These are phyloP conservation scores for Opisthocomus hoazin DNA, from an alignment of 2,113 vertebrate species.

Conservation along the genomic window DNA sequence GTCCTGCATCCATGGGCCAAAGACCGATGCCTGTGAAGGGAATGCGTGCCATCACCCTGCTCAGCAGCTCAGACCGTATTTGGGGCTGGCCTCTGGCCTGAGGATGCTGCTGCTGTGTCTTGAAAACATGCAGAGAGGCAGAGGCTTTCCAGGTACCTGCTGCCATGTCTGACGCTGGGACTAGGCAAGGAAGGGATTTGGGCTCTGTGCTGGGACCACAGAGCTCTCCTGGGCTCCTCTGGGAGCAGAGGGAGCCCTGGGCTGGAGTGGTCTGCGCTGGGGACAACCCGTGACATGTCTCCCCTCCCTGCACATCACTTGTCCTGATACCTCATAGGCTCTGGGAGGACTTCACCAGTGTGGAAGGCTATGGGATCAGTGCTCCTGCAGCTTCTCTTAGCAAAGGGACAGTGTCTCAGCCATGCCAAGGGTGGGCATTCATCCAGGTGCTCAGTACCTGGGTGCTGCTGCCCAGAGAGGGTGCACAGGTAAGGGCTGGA, in stretches of 20 bases:
- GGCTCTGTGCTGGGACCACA: rapidly evolving
- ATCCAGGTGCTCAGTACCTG: neutral
- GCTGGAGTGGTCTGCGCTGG: neutral
- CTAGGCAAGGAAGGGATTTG: neutral
- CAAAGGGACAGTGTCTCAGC: neutral
- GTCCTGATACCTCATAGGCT: neutral
- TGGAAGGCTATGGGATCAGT: neutral
- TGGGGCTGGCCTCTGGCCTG: neutral
- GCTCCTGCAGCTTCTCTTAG: neutral
- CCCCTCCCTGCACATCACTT: neutral
- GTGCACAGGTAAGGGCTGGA: neutral
- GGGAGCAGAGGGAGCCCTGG: neutral
- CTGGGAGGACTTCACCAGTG: neutral
- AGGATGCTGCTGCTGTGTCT: neutral
- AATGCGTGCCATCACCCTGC: neutral
- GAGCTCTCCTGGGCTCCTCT: neutral
- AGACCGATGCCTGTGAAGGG: neutral
- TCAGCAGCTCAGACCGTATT: neutral
- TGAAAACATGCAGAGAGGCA: constrained; percentile 2
- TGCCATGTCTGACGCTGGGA: neutral
- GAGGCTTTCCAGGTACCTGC: constrained; percentile 38
- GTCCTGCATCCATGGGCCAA: too few species aligned
- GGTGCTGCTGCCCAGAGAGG: neutral
- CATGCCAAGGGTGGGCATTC: neutral
- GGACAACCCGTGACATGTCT: neutral